phyloP scores from a whole-genome alignment of 30 jellyfish, hydroid and myxozoan species.

The Aurelia aurita complex sp. Pacific region DNA sequence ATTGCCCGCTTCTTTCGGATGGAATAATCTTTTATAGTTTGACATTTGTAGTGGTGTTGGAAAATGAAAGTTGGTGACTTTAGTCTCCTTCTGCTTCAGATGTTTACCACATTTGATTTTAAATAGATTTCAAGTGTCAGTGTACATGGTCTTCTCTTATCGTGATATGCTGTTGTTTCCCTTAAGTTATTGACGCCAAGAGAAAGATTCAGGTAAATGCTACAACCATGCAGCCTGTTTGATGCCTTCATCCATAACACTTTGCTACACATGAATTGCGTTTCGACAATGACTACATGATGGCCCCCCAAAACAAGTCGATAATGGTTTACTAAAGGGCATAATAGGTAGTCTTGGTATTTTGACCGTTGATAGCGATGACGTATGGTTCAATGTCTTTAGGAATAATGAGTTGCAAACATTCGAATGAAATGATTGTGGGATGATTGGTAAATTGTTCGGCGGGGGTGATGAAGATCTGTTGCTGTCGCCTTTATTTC shows the following conservation, averaged over 20 bases:
- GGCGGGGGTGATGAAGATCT: constrained; percentile 82
- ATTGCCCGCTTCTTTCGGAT: too few species aligned
- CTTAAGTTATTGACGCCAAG: too few species aligned
- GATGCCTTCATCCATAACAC: not conserved
- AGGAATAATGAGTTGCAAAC: constrained; percentile 80
- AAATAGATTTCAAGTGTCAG: too few species aligned
- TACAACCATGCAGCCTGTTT: not conserved
- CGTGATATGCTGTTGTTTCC: too few species aligned
- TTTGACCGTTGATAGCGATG: constrained; percentile 56
- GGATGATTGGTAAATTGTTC: constrained; percentile 52
- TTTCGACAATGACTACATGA: constrained; percentile 75
- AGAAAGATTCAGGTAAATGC: too few species aligned
- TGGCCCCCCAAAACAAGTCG: constrained; percentile 80
- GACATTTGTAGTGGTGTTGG: too few species aligned
- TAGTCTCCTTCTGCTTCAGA: too few species aligned
- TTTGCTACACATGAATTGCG: constrained; percentile 66
- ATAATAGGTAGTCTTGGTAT: constrained; percentile 69
- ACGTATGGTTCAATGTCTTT: constrained; percentile 70
- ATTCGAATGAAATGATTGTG: constrained; percentile 82
- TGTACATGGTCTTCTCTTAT: too few species aligned
- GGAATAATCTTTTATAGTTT: too few species aligned
- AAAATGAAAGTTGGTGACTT: too few species aligned
- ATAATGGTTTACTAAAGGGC: constrained; percentile 67
- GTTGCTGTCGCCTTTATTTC: constrained; percentile 75
- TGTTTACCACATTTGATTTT: too few species aligned